Base-by-base conservation (phyloP, 2,888 invertebrate species). In the Tridacna gigas region DNA sequence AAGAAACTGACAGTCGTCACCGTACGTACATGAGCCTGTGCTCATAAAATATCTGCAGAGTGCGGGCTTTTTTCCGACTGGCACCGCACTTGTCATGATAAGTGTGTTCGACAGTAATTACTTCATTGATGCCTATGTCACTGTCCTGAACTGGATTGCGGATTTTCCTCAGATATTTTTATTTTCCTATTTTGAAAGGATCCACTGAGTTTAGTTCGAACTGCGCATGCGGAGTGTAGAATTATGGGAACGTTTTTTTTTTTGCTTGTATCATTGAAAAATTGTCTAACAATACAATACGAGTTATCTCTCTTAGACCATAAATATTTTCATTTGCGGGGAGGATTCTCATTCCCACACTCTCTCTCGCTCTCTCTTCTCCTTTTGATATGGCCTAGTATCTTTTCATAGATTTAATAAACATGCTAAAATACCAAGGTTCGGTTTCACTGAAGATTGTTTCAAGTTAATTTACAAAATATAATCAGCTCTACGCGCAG, bases 1-100 rank as follows among this genome's bases (percentile, higher is more conserved):
- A 66, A 91, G 86, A 91, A 91, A 92, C 83, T 92, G 92, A 89
- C 92, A 92, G 60, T 92, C 91, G 80, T 91, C 92, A 47, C 92
- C 92, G 83, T 90, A 92, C 80, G 90, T 88, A 90, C 92, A 92
- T 47, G 88, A 88, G 77, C 91, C 91, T 75, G 89, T 88, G 85
- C 88, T 91, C 82, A 90, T 74, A 83, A 90, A 92, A 88, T 90
- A 92, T 88, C 92, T 90, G 88, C 92, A 92, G 74, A 89, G 88
- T 88, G 91, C 90, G 84, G 90, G 86, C 86, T 91, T 92, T 86
- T 90, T 91, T 73, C 88, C 89, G 66, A 82, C 78, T 80, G 89
- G 84, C 81, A 84, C 89, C 83, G 88, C 90, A 91, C 89, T 90
- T 82, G 90, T 89, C 91, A 92, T 92, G 84, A 86, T 89, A 85